Conservation (phyloP, 1,140 invertebrate species). For the Luehdorfia chinensis region DNA sequence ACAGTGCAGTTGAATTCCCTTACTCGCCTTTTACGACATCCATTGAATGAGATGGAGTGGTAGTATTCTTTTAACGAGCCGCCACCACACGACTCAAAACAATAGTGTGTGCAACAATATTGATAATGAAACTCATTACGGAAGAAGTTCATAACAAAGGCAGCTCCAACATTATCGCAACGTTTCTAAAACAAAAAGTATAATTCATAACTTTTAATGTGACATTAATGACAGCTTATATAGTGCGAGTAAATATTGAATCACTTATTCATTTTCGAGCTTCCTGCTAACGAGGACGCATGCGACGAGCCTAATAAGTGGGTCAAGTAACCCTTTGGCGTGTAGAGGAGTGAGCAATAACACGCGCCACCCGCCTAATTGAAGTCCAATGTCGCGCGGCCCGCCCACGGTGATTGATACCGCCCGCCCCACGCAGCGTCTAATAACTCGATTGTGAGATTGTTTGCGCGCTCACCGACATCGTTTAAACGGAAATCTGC, state of each 20-base stretch:
- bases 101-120: too few species aligned
- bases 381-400: slow-evolving; percentile 71
- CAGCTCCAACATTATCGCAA: too few species aligned
- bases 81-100: too few species aligned
- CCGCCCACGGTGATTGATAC: slow-evolving; percentile 73
- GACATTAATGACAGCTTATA: slow-evolving; percentile 4
- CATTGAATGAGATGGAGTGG: too few species aligned
- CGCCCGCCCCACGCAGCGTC: slow-evolving; percentile 45
- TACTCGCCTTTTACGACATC: too few species aligned
- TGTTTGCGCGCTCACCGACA: slow-evolving; percentile 51
- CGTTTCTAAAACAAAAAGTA: too few species aligned
- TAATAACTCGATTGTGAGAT: slow-evolving; percentile 63
- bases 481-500: slow-evolving; percentile 30
- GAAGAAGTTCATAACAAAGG: too few species aligned
- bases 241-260: slow-evolving; percentile 38
- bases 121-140: too few species aligned
- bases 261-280: slow-evolving; percentile 48
- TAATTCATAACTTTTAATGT: too few species aligned
- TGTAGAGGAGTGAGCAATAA: slow-evolving; percentile 68
- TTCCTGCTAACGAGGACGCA: slow-evolving; percentile 46
- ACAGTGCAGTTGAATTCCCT: too few species aligned
- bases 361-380: slow-evolving; percentile 71
- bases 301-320: slow-evolving; percentile 60
- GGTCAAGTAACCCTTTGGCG: slow-evolving; percentile 71
- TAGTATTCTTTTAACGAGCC: too few species aligned